Base-by-base conservation (phyloP, 2,113 vertebrate genomes). In the Dasyprocta punctata region DNA sequence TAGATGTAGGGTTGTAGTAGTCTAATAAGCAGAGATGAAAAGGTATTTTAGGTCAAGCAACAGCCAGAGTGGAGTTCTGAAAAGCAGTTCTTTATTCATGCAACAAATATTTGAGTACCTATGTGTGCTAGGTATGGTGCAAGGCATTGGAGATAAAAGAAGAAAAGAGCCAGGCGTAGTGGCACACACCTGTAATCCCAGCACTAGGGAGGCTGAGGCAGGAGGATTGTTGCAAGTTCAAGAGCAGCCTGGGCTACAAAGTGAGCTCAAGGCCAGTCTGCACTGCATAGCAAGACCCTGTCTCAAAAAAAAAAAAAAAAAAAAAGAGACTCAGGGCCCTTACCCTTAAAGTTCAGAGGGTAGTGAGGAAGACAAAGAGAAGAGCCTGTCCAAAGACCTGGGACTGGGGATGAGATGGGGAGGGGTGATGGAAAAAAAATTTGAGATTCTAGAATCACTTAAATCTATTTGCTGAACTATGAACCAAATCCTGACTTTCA, bases 31-130 rank as follows among this genome's bases (percentile, higher is more conserved):
- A 86, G 41, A 89, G 30, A 71, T 84, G 22, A 94, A 96, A 77
- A 41, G 41, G 22, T 61, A 41, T 83, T 75, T 94, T 84, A 47
- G 38, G 20, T 90, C 19, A 73, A 73, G 54, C 10, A 78, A 30
- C 10, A 82, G 12, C 49, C 30, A 38, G 58, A 86, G 54, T 24
- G 13, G 61, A 81, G 38, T 86, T 81, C 44, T 96, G 69, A 89
- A 92, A 28, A 77, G 44, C n/a, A 93, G 54, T 49, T 96, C 58
- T 90, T 92, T 49, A 93, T 89, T 94, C 20, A 11, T 86, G 86
- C 24, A 49, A 12, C 71, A 67, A 90, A 41, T 61, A 94, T 86
- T 82, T n/a, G 63, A 92, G 44, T 77, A 38, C 36, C 28, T 89
- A 26, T 30, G 7, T 94, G 63, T 92, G 6, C 12, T 89, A 80